phyloP scores from a whole-genome alignment of 1,140 invertebrate genomes.

The Bombus balteatus region DNA sequence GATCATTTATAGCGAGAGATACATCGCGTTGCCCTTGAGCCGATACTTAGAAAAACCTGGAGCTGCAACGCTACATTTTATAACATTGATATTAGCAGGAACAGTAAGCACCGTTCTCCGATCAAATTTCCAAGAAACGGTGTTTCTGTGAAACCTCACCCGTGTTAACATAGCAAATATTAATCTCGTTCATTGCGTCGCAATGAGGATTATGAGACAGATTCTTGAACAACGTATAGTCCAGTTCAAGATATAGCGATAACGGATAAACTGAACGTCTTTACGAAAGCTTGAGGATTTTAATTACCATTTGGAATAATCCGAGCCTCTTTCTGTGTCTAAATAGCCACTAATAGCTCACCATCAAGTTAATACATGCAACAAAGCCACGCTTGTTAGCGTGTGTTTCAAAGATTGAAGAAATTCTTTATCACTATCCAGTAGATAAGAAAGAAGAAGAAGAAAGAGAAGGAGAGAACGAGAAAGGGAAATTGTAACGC shows the following conservation, averaged over 20 bases:
- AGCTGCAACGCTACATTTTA: constrained; percentile 3
- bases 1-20: background rate
- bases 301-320: background rate
- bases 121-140: constrained; percentile 11
- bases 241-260: background rate
- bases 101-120: constrained; percentile 12
- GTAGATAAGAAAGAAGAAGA: too few species aligned
- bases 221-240: background rate
- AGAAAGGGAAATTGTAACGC: too few species aligned
- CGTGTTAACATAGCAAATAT: background rate
- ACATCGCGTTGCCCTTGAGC: background rate
- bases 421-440: too few species aligned
- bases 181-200: background rate
- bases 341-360: too few species aligned
- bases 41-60: background rate
- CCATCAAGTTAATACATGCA: too few species aligned
- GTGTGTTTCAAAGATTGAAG: too few species aligned
- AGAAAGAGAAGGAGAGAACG: too few species aligned
- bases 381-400: too few species aligned
- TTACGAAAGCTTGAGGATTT: background rate
- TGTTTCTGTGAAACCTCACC: background rate
- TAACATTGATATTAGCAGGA: constrained; percentile 13
- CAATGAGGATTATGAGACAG: background rate
- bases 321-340: too few species aligned
- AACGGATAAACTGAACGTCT: background rate